Evolutionary conservation across 2,113 vertebrate genomes (phyloP).

Genomic region (Psittacus erithacus): DNA sequence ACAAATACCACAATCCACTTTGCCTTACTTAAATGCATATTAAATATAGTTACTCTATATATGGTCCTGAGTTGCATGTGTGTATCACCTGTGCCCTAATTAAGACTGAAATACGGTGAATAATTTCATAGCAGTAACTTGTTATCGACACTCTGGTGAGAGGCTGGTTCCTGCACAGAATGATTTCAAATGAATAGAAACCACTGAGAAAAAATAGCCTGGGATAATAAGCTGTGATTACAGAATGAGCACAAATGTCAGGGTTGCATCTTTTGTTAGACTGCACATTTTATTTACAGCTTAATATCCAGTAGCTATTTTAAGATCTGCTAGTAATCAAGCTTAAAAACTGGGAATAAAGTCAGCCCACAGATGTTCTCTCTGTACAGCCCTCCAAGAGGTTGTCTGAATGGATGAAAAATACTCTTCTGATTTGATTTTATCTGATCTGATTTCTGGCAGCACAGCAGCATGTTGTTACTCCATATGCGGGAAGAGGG

Average conservation of each 20-base stretch:
- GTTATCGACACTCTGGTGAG: background rate
- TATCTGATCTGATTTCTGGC: slow-evolving; percentile 5
- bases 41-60: background rate
- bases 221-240: slow-evolving; percentile 48
- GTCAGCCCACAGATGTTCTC: slow-evolving; percentile 39
- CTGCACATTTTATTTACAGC: slow-evolving; percentile 32
- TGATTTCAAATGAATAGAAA: background rate
- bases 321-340: slow-evolving; percentile 34
- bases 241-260: slow-evolving; percentile 11
- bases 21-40: background rate
- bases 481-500: background rate
- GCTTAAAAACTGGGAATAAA: slow-evolving; percentile 8
- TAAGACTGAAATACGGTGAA: background rate
- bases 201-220: background rate
- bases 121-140: background rate
- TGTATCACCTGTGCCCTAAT: background rate
- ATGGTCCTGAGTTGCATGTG: background rate
- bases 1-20: background rate
- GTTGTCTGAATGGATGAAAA: slow-evolving; percentile 29
- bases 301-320: slow-evolving; percentile 36
- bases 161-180: slow-evolving; percentile 4
- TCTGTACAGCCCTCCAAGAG: background rate
- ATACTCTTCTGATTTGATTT: background rate
- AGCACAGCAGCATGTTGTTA: background rate
- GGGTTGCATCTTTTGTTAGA: slow-evolving; percentile 30